Conservation (phyloP, 1,140 invertebrate genomes). For the Anastrepha obliqua region DNA sequence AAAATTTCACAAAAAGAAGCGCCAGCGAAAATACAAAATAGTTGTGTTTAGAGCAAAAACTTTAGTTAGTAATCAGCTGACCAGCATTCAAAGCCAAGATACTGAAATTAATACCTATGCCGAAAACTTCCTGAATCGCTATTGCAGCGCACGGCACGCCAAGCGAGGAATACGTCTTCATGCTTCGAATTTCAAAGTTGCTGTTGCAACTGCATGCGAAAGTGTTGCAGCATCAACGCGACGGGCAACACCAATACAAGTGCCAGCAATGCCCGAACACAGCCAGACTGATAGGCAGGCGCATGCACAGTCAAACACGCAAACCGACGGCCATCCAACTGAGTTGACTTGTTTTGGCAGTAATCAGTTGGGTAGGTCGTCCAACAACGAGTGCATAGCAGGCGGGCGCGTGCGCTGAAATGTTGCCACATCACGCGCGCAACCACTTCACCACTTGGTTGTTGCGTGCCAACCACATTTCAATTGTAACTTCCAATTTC, state of each 20-base stretch:
- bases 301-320: background rate
- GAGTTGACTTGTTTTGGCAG: background rate
- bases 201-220: background rate
- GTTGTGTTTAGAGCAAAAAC: background rate
- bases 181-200: background rate
- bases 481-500: conserved; percentile 20
- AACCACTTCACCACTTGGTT: background rate
- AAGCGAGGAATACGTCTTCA: background rate
- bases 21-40: background rate
- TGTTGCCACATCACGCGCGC: background rate
- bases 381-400: background rate
- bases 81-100: background rate
- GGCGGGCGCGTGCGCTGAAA: background rate
- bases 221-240: background rate
- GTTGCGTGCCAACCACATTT: conserved; percentile 30
- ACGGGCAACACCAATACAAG: background rate
- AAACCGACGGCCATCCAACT: background rate
- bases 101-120: background rate
- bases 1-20: background rate
- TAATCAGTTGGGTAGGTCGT: background rate
- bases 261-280: background rate
- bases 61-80: background rate
- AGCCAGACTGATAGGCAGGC: background rate
- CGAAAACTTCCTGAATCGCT: background rate
- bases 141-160: background rate